Base-by-base conservation (phyloP, 2,888 invertebrate genomes). In the Cactoblastis cactorum region DNA sequence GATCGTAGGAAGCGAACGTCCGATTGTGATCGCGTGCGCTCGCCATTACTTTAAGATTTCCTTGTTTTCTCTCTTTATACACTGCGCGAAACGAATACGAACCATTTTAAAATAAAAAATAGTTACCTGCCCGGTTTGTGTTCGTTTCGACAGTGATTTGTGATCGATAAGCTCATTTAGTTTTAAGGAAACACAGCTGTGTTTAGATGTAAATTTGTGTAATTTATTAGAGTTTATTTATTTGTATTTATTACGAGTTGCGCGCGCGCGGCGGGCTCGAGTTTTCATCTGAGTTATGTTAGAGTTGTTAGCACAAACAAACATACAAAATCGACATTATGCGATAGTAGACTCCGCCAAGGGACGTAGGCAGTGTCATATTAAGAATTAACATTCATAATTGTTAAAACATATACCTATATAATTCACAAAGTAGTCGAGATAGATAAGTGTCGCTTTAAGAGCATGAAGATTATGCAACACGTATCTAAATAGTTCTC, bases 281-380 rank as follows among this genome's bases (percentile, higher is more conserved):
- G 87, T 85, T 83, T 83, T 79, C 78, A 70, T 81, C 78, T 70
- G 65, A 67, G 67, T 74, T 75, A 77, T 86, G 88, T 88, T 76
- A 66, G 85, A 88, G 87, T 88, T 88, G 87, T 86, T 71, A 74
- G 88, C 88, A 88, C 88, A 88, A 88, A 82, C 65, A 60, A 68
- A 66, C 60, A 77, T 74, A 71, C 87, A 87, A 88, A 86, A 78
- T 87, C 87, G 85, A 84, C 87, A 83, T 83, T 71, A 63, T 69
- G 76, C 64, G 80, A 78, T 72, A 64, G 82, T 83, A 85, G 85
- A 74, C 87, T 88, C 80, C 61, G 55, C 34, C 22, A 19, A 22
- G 34, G n/a, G 19, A 35, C 22, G 11, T 0, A 22, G 34, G 22
- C 34, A 22, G 22, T 46, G 2, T 14, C 5, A 3, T 9, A 22